Base-by-base conservation (phyloP, 2,113 vertebrate genomes). In the Eptesicus fuscus region DNA sequence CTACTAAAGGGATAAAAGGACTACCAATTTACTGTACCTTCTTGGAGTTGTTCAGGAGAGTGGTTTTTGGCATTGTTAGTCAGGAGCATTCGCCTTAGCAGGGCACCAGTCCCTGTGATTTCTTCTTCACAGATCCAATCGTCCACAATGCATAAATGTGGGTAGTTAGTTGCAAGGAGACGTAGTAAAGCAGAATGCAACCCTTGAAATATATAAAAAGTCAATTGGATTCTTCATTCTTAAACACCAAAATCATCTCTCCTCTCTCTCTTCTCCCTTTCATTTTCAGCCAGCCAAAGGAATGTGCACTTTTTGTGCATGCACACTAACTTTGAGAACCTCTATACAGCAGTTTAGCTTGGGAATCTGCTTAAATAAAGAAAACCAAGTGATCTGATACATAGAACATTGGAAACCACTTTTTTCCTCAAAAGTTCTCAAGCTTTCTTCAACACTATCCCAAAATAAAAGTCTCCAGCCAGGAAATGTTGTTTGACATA, bases 61-160 rank as follows among this genome's bases (percentile, higher is more conserved):
- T 99, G 99, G 97, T 98, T 99, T 98, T 99, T 99, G 20, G 99
- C 98, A 77, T 98, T 99, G 93, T 97, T 99, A 63, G 99, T 99
- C 70, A 99, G 98, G 44, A 99, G 99, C 99, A 99, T 99, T 97
- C 98, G 98, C 93, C 99, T 98, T 93, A 99, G 98, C 40, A 99
- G 98, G 37, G 99, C 99, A 32, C 99, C 98, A 0, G 99, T 99
- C 65, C 99, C 99, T 0, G 99, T 99, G 98, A 99, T 99, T 97
- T 99, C 99, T 91, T 99, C 99, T 97, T 99, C 99, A 86, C 99
- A 99, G 86, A 99, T 99, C 99, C 99, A 99, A 95, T 99, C 99
- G 30, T 99, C 99, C 98, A 99, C 99, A 1, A 99, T 99, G 98
- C 99, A 99, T 4, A 99, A 98, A 96, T 99, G 99, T 28, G 99